Percentiles rank a stretch among this genome's conserved stretches.
Evolutionary conservation across 30 jellyfish, hydroid and myxozoan species (phyloP).

Genomic region (Pseudorhiza aurosa): DNA sequence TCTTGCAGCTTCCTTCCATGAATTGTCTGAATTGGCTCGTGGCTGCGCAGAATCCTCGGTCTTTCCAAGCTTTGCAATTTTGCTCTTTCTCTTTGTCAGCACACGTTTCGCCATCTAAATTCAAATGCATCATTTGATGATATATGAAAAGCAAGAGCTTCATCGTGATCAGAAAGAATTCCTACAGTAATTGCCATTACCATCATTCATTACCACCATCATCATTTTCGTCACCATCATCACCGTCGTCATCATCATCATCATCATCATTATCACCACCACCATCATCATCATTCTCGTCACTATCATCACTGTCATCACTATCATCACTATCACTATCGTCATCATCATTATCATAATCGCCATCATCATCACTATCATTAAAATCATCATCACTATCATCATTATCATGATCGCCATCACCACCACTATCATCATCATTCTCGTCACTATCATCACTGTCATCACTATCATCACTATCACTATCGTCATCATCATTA

Average conservation of each 20-base stretch:
- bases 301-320: neutral
- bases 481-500: too few relatives aligned
- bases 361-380: too few relatives aligned
- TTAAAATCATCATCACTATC: too few relatives aligned
- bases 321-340: neutral
- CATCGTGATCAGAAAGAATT: too few relatives aligned
- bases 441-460: too few relatives aligned
- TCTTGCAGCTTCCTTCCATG: slow-evolving; percentile 34
- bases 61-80: slow-evolving; percentile 29
- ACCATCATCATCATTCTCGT: too few relatives aligned
- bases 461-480: too few relatives aligned
- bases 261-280: neutral
- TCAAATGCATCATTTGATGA: neutral
- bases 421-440: too few relatives aligned
- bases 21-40: slow-evolving; percentile 1
- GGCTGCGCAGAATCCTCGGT: slow-evolving; percentile 23
- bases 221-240: neutral
- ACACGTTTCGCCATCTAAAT: neutral
- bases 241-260: neutral
- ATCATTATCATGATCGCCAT: too few relatives aligned
- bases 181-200: too few relatives aligned
- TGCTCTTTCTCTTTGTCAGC: neutral
- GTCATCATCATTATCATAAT: too few relatives aligned
- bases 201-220: neutral
- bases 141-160: too few relatives aligned